Base-by-base conservation (phyloP, 2,888 invertebrate genomes). In the Amaurobius ferox region DNA sequence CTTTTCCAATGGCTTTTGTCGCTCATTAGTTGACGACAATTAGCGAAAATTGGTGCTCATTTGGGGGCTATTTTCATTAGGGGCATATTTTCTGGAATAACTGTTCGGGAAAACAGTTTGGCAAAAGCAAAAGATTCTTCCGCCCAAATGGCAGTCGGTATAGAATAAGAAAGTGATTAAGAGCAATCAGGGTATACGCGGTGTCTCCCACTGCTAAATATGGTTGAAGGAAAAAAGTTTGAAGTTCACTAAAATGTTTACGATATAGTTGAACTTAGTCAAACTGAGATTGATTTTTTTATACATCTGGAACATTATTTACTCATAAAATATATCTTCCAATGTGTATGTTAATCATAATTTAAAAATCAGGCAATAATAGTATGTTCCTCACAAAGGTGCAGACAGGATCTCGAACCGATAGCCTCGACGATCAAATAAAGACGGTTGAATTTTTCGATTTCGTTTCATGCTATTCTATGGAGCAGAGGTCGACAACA, bases 1-100 rank as follows among this genome's bases (percentile, higher is more conserved):
- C 32, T 79, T 80, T 48, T 44, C 64, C 35, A 61, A 62, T 62
- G 79, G 40, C 62, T 44, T 68, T 67, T 39, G 67, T 19, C 40
- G 48, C 73, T 83, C 81, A 83, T 83, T 83, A 83, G 81, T 64
- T 35, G 64, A 30, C 23, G 71, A 83, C 81, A 83, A 83, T 83
- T 83, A 83, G 76, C 35, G 76, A 35, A 76, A 83, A 83, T 83
- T 70, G 81, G 68, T 35, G 64, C 76, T 76, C 81, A 62, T 76
- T 76, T 76, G 70, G 81, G 81, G 73, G 81, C 81, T 76, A 83
- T 76, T 76, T 71, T 66, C 40, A 55, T 55, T 73, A 67, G 55
- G 32, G 35, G 62, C 40, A 68, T 71, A 39, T 72, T 66, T 66
- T 55, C 55, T 55, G 55, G 55, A 55, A 23, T 55, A 55, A 55